phyloP scores from a whole-genome alignment of 2,113 vertebrate genomes.

The Paramormyrops kingsleyae region DNA sequence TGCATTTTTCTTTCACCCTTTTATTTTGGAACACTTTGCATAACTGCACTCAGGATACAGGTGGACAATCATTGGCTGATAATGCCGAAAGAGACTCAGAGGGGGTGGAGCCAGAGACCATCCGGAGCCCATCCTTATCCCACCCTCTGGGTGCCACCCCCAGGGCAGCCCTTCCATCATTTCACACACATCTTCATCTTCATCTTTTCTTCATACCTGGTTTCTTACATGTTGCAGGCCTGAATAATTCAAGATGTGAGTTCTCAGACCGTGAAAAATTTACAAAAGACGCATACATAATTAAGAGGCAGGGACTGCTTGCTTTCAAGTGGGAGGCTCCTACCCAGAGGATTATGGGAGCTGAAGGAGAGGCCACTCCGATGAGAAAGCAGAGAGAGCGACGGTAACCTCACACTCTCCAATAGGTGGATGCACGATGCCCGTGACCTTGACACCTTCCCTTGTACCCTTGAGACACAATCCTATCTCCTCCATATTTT shows the following conservation, averaged over 20 bases:
- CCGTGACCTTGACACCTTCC: not conserved
- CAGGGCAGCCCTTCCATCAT: not conserved
- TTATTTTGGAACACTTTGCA: not conserved
- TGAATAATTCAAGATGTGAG: conserved; percentile 31
- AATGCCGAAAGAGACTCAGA: not conserved
- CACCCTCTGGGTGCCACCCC: not conserved
- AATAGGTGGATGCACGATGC: no score
- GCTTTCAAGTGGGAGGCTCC: not conserved
- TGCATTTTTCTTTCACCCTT: not conserved
- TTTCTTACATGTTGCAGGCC: conserved; percentile 16
- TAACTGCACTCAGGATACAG: not conserved
- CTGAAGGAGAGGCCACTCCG: not conserved
- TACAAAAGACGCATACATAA: conserved; percentile 22
- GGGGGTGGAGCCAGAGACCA: not conserved
- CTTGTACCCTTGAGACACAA: not conserved
- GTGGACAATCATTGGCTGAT: not conserved
- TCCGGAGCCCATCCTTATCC: not conserved
- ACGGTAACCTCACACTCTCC: not conserved
- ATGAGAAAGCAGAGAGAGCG: not conserved
- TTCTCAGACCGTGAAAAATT: conserved; percentile 27
- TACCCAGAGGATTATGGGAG: conserved; percentile 12
- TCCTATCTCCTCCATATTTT: not conserved
- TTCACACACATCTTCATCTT: not conserved
- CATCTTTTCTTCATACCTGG: conserved; percentile 6
- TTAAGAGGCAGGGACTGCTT: not conserved